Percentiles rank a stretch among this genome's conserved stretches.
Evolutionary conservation across 2,797 vertebrate genomes (phyloP).

Genomic region (Sarcoramphus papa): DNA sequence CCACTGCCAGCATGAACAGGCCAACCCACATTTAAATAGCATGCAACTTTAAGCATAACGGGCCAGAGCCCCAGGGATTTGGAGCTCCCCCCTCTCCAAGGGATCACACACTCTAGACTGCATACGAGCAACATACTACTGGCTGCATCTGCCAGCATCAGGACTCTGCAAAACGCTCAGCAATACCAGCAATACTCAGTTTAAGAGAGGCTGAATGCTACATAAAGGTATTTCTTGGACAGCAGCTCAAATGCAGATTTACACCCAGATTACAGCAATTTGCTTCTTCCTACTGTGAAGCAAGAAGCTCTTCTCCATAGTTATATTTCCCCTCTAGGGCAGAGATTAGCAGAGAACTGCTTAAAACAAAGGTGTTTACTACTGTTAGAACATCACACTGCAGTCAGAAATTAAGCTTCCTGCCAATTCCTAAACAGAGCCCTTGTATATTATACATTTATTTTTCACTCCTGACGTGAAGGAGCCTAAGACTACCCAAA

Average conservation of each 20-base stretch:
- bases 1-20: not conserved
- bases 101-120: not conserved
- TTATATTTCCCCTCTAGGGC: not conserved
- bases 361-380: slow-evolving; percentile 6
- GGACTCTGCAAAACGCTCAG: not conserved
- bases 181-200: not conserved
- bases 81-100: not conserved
- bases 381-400: not conserved
- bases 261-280: not conserved
- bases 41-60: not conserved
- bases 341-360: slow-evolving; percentile 15
- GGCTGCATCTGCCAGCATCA: not conserved
- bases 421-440: not conserved
- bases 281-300: not conserved
- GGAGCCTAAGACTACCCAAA: not conserved
- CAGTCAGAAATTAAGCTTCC: not conserved
- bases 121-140: not conserved
- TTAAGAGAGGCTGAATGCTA: not conserved
- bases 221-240: not conserved
- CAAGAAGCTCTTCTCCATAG: not conserved
- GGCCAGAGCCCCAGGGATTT: not conserved
- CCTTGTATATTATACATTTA: not conserved
- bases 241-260: not conserved
- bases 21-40: not conserved
- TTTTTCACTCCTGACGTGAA: not conserved